Base-by-base conservation (phyloP, 2,797 vertebrate genomes). In the Ciconia nigra region DNA sequence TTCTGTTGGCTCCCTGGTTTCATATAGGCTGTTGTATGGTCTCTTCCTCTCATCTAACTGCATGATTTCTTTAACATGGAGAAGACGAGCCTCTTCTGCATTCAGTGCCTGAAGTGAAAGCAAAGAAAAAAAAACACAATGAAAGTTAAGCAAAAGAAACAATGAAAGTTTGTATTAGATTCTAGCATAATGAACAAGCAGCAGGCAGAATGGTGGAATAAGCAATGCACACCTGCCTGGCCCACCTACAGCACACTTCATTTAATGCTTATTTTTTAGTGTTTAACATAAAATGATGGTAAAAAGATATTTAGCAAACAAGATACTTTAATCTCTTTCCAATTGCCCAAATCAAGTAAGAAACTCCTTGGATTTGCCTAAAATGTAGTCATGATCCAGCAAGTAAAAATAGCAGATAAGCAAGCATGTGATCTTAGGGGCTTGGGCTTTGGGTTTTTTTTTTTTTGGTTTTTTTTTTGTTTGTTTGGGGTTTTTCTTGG, bases 21-120 rank as follows among this genome's bases (percentile, higher is more conserved):
- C 99, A 93, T 97, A 98, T 6, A 99, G 63, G 93, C 99, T 99
- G 97, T 95, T 98, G 97, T 99, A 99, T 0, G 99, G 99, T 62
- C 99, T 98, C 97, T 99, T 99, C 96, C 99, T 98, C 97, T 99
- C 99, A n/a, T 99, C 99, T 6, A 99, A 5, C 97, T 99, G 99
- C 99, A 99, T 98, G 71, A 99, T 98, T 74, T 99, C 98, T 6
- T 99, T 99, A 39, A 99, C 98, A 0, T 99, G 98, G 93, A 99
- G 99, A 94, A 99, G 98, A 42, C 99, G 98, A 96, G 99, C 99
- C 92, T 99, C 99, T 97, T 99, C 99, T 33, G 99, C 99, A 35
- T 99, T 99, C 44, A 99, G 96, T 14, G 99, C 99, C 99, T 99
- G 89, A 21, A 87, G 39, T 29, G 7, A 83, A 78, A 86, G 19